Percentiles rank a stretch among this genome's conserved stretches.
Evolutionary conservation across 2,113 vertebrate species (phyloP).

Genomic region (Candoia aspera): DNA sequence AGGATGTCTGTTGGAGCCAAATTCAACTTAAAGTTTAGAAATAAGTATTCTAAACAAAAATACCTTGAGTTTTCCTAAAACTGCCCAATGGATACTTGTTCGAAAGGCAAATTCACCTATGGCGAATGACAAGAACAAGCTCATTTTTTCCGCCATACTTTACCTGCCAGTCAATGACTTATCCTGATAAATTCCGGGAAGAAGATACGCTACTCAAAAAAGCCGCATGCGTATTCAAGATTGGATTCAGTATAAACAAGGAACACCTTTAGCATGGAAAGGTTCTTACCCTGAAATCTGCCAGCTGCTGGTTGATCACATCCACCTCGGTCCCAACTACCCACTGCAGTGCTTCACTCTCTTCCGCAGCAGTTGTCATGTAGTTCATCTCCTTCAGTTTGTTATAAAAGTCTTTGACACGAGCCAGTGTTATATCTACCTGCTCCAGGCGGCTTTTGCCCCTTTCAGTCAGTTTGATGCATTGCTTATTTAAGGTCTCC

Average conservation of each 20-base stretch:
- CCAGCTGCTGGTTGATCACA: constrained; percentile 90
- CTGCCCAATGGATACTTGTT: not conserved
- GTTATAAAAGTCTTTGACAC: constrained; percentile 87
- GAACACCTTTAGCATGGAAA: accelerated
- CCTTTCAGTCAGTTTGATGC: constrained; percentile 87
- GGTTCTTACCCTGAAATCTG: constrained; percentile 90
- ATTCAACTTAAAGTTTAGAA: not conserved
- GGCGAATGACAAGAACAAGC: not conserved
- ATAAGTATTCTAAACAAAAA: not conserved
- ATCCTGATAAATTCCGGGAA: not conserved
- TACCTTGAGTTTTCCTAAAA: not conserved
- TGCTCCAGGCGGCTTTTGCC: constrained; percentile 84
- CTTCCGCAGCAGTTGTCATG: constrained; percentile 82
- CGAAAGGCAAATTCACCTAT: not conserved
- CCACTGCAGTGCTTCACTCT: constrained; percentile 84
- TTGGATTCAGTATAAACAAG: accelerated
- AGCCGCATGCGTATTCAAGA: accelerated
- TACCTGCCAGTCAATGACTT: not conserved
- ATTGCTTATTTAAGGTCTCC: constrained; percentile 91
- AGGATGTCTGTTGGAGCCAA: not conserved
- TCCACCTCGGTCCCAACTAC: constrained; percentile 93
- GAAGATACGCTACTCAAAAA: not conserved
- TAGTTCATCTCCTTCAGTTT: constrained; percentile 82
- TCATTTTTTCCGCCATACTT: not conserved
- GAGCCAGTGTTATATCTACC: constrained; percentile 79